Evolutionary conservation across 2,888 invertebrate species (phyloP).

Genomic region (Desoria tigrina): DNA sequence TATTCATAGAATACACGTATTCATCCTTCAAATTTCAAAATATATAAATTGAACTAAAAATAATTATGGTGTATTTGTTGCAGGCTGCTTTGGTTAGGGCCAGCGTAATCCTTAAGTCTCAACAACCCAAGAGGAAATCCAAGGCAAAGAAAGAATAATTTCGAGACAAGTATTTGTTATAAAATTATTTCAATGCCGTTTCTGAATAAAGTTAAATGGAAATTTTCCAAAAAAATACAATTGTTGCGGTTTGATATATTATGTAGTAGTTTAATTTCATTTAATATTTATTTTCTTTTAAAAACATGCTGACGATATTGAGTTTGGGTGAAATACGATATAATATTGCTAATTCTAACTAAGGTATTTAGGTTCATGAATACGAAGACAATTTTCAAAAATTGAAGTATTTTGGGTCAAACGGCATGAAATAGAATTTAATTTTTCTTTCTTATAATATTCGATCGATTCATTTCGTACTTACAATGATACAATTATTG

Average conservation of each 20-base stretch:
- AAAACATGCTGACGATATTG: too few relatives aligned
- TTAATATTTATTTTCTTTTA: too few relatives aligned
- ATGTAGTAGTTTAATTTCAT: not conserved
- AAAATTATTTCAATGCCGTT: constrained; percentile 7
- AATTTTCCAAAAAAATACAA: constrained; percentile 14
- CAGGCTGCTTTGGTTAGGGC: constrained; percentile 89
- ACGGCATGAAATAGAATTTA: too few relatives aligned
- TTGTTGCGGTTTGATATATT: not conserved
- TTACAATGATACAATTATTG: too few relatives aligned
- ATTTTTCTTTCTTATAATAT: too few relatives aligned
- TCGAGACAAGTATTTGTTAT: constrained; percentile 4
- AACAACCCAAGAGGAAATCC: constrained; percentile 78
- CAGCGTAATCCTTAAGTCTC: constrained; percentile 88
- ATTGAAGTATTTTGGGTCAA: too few relatives aligned
- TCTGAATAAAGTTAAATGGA: constrained; percentile 16
- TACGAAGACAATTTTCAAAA: too few relatives aligned
- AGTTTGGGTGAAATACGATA: too few relatives aligned
- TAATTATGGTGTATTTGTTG: not conserved
- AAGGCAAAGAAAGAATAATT: constrained; percentile 77
- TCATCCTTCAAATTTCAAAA: constrained; percentile 2
- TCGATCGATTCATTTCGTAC: too few relatives aligned
- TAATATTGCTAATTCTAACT: too few relatives aligned
- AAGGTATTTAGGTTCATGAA: too few relatives aligned
- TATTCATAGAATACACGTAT: too few relatives aligned
- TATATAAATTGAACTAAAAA: not conserved